A percentile compares a stretch with the other conserved stretches of the same genome.
Conservation (phyloP, 1,140 invertebrate species). For the Dryas iulia region DNA sequence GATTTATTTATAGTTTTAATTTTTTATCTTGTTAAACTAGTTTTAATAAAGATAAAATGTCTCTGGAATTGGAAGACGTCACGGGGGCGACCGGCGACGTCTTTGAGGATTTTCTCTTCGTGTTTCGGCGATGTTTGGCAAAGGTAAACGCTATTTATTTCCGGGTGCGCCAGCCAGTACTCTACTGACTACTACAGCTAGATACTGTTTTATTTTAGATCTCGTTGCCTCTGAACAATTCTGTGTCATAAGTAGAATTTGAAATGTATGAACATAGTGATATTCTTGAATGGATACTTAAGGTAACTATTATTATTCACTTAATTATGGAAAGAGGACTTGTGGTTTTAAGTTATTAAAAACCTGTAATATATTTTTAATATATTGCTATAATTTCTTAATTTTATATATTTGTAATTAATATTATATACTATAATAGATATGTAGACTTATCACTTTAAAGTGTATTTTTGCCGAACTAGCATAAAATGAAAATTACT, state of each 20-base stretch:
- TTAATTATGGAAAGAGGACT: slow-evolving; percentile 3
- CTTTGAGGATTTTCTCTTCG: slow-evolving; percentile 83
- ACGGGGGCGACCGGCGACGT: slow-evolving; percentile 79
- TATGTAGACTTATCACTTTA: too few species aligned
- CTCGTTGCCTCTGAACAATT: slow-evolving; percentile 16
- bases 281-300: slow-evolving; percentile 61
- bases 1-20: slow-evolving; percentile 57
- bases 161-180: slow-evolving; percentile 44
- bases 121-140: slow-evolving; percentile 81
- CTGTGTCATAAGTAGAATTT: slow-evolving; percentile 27
- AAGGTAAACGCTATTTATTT: slow-evolving; percentile 80
- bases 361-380: too few species aligned
- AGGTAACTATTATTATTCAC: slow-evolving; percentile 46
- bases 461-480: too few species aligned
- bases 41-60: slow-evolving; percentile 67
- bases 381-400: too few species aligned
- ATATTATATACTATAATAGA: too few species aligned
- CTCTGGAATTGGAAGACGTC: slow-evolving; percentile 76
- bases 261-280: slow-evolving; percentile 55
- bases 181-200: slow-evolving; percentile 19
- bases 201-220: slow-evolving; percentile 28
- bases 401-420: too few species aligned
- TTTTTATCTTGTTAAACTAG: slow-evolving; percentile 46
- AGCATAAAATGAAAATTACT: too few species aligned
- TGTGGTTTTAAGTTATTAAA: not conserved